Percentiles rank a stretch among this genome's conserved stretches.
These are phyloP conservation scores for Battus philenor DNA, from an alignment of 1,140 invertebrate genomes.

Conservation along the genomic window DNA sequence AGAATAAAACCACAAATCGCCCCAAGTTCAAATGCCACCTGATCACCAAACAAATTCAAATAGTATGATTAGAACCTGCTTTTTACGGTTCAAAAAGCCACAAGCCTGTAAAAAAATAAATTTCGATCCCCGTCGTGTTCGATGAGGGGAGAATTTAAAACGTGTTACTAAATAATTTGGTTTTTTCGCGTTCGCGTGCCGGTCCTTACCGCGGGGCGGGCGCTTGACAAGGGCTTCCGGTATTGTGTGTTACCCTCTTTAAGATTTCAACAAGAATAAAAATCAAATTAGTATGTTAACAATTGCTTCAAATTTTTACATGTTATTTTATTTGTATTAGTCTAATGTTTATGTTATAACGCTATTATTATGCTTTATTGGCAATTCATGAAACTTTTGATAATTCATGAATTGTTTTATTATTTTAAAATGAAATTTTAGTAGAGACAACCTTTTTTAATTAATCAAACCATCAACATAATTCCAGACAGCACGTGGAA, in stretches of 20 bases:
- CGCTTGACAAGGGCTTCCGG: conserved; percentile 49
- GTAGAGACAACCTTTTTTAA: no score
- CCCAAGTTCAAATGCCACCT: conserved; percentile 22
- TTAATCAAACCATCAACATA: no score
- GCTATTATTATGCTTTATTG: no score
- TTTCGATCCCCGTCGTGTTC: conserved; percentile 17
- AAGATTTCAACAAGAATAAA: conserved; percentile 28
- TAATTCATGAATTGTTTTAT: no score
- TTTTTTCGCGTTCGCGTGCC: conserved; percentile 64
- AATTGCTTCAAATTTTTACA: no score
- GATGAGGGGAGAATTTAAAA: conserved; percentile 43
- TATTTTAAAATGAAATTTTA: no score
- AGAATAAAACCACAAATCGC: conserved; percentile 18
- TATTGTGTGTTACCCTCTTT: conserved; percentile 37
- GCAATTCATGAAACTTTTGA: not conserved
- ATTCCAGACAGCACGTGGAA: no score
- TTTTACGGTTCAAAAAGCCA: conserved; percentile 25
- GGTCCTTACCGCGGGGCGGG: conserved; percentile 37
- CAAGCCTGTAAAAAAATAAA: conserved; percentile 35
- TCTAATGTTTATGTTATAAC: no score
- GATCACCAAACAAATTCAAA: conserved; percentile 24
- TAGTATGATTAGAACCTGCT: conserved; percentile 31
- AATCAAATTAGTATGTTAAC: conserved; percentile 3
- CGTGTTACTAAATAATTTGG: conserved; percentile 47
- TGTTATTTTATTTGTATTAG: no score